Evolutionary conservation across 2,113 vertebrate species (phyloP), one percentile per base, ranked within the genome.

Genomic region (Pseudorectes ferrugineus): DNA sequence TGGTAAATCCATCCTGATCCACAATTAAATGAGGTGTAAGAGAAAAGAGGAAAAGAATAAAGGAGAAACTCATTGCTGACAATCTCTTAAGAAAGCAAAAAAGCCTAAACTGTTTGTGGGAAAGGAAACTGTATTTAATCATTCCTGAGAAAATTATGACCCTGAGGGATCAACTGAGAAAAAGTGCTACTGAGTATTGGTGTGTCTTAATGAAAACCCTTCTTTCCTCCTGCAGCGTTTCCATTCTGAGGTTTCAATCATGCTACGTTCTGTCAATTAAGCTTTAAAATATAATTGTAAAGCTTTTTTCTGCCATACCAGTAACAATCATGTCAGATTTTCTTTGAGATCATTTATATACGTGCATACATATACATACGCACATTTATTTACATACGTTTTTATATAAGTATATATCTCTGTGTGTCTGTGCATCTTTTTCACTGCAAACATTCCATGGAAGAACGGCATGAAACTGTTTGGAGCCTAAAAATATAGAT

Each of bases 61-160:
- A 89, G 11, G 36, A 78, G 29, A 66, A 89, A 74, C 16, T 89
- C 11, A 68, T 92, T 90, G 77, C 9, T 65, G 54, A 72, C 22
- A 85, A 58, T 57, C 46, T 83, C n/a, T 58, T 71, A 71, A 52
- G 75, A 80, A 90, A 80, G 25, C 5, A 82, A 78, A 76, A 87
- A 49, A 38, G 1, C 26, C 61, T 59, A 57, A 91, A 92, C 84
- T 62, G 11, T 94, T 95, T 85, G 65, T 78, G 59, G 21, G 51
- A 88, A 88, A 92, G 31, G 22, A 92, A 93, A 81, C 35, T 49
- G 21, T 42, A 86, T 93, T 95, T 96, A 10, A 1, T 61, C 55
- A 66, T 87, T 91, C 74, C 58, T 82, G 58, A 91, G 84, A 84
- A 94, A 94, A 93, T 87, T 72, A 80, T 79, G 76, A 91, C 78